Percentiles rank a stretch among this genome's conserved stretches.
Evolutionary conservation across 2,888 invertebrate genomes (phyloP).

Genomic region (Spilarctia lutea): DNA sequence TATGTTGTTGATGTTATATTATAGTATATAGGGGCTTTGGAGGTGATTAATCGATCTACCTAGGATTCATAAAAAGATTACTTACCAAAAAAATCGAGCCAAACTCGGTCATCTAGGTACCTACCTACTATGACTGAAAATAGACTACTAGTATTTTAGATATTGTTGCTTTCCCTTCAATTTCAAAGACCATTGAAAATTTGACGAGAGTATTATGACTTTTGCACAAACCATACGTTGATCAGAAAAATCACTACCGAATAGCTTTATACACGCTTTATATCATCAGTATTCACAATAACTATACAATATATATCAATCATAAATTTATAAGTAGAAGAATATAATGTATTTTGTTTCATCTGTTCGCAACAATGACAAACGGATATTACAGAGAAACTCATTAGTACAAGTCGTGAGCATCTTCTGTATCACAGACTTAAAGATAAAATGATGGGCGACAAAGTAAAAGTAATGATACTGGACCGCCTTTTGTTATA

Average conservation of each 20-base stretch:
- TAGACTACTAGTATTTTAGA: background rate
- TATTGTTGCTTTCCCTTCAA: background rate
- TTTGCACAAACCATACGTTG: background rate
- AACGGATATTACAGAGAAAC: constrained; percentile 48
- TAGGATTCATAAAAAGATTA: no score
- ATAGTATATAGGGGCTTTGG: no score
- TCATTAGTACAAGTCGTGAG: constrained; percentile 44
- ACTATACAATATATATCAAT: background rate
- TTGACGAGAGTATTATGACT: background rate
- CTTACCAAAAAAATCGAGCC: no score
- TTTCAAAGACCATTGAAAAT: background rate
- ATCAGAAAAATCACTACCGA: no score
- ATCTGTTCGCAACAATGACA: constrained; percentile 37
- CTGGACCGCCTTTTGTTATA: constrained; percentile 23
- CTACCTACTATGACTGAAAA: no score
- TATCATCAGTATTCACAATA: no score
- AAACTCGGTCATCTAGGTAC: no score
- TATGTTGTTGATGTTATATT: no score
- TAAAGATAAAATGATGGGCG: constrained; percentile 41
- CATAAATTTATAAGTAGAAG: background rate
- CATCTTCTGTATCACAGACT: constrained; percentile 34
- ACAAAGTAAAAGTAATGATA: constrained; percentile 29
- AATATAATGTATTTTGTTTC: constrained; percentile 9
- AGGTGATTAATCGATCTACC: no score
- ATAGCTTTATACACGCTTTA: no score